phyloP scores from a whole-genome alignment of 2,888 invertebrate genomes.

The Hofmannophila pseudospretella region DNA sequence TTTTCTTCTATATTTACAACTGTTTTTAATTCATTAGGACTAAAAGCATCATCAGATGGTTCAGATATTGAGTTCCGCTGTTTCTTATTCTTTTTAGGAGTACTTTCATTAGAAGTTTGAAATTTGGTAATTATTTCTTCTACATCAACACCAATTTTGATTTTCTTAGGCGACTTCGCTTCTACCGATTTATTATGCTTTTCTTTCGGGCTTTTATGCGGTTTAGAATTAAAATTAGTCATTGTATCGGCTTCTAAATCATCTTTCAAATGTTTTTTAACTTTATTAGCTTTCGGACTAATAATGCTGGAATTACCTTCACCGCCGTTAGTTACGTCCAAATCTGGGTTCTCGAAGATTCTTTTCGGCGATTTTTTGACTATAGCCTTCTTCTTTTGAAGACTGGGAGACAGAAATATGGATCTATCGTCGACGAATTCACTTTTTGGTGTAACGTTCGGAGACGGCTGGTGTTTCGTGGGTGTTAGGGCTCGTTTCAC shows the following conservation, averaged over 20 bases:
- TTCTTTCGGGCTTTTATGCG: constrained; percentile 26
- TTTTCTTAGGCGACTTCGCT: constrained; percentile 1
- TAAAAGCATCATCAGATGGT: constrained; percentile 1
- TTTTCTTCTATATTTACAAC: constrained; percentile 4
- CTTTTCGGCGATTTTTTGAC: constrained; percentile 69
- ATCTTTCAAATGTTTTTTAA: constrained; percentile 58
- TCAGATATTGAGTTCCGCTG: constrained; percentile 21
- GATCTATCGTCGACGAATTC: constrained; percentile 59
- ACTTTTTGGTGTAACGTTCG: constrained; percentile 68
- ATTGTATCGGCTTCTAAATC: constrained; percentile 38
- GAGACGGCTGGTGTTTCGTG: constrained; percentile 61
- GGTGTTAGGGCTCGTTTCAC: constrained; percentile 59
- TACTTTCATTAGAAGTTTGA: constrained; percentile 28
- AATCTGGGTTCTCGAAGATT: constrained; percentile 60
- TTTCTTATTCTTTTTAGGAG: constrained; percentile 44
- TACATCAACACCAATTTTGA: background rate
- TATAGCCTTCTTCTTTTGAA: constrained; percentile 66
- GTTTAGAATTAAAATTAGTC: constrained; percentile 18
- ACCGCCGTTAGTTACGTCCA: constrained; percentile 44
- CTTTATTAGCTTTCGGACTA: constrained; percentile 61
- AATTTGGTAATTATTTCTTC: constrained; percentile 3
- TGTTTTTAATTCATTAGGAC: background rate
- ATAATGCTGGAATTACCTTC: constrained; percentile 25
- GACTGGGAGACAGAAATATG: constrained; percentile 60
- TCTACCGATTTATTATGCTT: constrained; percentile 16